Evolutionary conservation across 2,888 invertebrate genomes (phyloP).

Genomic region (Furcula furcula): DNA sequence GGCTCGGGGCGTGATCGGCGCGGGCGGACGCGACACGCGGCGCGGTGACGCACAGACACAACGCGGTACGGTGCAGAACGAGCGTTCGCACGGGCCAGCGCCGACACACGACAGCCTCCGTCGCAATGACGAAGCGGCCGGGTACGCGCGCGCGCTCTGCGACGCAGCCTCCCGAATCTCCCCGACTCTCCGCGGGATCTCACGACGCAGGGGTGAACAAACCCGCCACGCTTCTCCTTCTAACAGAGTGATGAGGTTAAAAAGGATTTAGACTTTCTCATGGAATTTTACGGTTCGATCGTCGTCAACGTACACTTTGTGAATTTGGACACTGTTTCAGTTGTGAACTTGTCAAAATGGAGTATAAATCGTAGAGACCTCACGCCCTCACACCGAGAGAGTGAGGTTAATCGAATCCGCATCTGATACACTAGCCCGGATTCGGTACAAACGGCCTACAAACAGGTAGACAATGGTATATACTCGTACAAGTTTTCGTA

Average conservation of each 20-base stretch:
- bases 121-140: conserved; percentile 81
- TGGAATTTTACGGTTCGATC: conserved; percentile 71
- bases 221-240: conserved; percentile 77
- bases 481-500: too few species aligned
- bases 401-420: conserved; percentile 10
- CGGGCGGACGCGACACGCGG: conserved; percentile 35
- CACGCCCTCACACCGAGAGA: too few species aligned
- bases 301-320: conserved; percentile 45
- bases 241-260: conserved; percentile 75
- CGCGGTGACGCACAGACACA: too few species aligned
- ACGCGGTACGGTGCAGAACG: conserved; percentile 54
- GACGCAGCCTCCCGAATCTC: conserved; percentile 70
- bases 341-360: conserved; percentile 34
- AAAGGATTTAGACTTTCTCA: conserved; percentile 76
- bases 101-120: conserved; percentile 79
- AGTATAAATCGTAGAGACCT: conserved; percentile 17
- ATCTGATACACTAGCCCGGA: conserved; percentile 1
- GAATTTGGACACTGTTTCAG: conserved; percentile 42
- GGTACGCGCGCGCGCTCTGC: conserved; percentile 79
- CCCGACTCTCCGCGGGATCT: conserved; percentile 62
- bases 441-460: too few species aligned
- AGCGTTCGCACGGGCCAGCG: conserved; percentile 75
- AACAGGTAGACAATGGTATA: too few species aligned
- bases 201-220: conserved; percentile 75
- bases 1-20: conserved; percentile 41